Percentiles rank a stretch among this genome's conserved stretches.
These are phyloP conservation scores for Zelleria hepariella DNA, from an alignment of 2,888 invertebrate species.

Conservation along the genomic window DNA sequence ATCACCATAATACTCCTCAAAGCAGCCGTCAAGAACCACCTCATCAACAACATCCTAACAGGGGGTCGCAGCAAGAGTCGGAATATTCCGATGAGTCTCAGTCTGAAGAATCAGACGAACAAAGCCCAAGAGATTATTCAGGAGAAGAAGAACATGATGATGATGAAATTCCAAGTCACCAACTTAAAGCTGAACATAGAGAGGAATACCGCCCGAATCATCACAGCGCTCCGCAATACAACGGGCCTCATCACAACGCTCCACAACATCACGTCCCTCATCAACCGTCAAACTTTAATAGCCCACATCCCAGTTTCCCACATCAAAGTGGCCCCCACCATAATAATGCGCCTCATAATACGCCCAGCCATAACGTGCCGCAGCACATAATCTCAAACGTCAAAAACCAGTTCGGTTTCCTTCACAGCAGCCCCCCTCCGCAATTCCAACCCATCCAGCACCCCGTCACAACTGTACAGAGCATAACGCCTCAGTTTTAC, in stretches of 20 bases:
- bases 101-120: background rate
- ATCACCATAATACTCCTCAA: background rate
- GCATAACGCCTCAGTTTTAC: conserved; percentile 33
- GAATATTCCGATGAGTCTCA: conserved; percentile 14
- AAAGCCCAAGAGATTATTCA: background rate
- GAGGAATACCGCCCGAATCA: conserved; percentile 16
- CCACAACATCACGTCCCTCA: background rate
- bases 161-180: conserved; percentile 8
- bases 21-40: conserved; percentile 8
- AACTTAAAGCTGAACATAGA: conserved; percentile 21
- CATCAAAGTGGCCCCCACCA: conserved; percentile 13
- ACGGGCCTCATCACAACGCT: conserved; percentile 3
- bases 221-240: conserved; percentile 11
- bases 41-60: background rate
- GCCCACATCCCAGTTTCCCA: conserved; percentile 3
- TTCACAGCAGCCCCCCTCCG: background rate
- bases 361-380: conserved; percentile 12
- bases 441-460: background rate
- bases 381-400: background rate
- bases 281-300: background rate
- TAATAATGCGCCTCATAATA: too few relatives aligned
- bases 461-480: conserved; percentile 17
- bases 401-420: background rate
- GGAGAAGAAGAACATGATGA: background rate
- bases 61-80: conserved; percentile 10